These are phyloP conservation scores for Drosophila paranaensis DNA, from an alignment of 2,888 invertebrate genomes.

Conservation along the genomic window DNA sequence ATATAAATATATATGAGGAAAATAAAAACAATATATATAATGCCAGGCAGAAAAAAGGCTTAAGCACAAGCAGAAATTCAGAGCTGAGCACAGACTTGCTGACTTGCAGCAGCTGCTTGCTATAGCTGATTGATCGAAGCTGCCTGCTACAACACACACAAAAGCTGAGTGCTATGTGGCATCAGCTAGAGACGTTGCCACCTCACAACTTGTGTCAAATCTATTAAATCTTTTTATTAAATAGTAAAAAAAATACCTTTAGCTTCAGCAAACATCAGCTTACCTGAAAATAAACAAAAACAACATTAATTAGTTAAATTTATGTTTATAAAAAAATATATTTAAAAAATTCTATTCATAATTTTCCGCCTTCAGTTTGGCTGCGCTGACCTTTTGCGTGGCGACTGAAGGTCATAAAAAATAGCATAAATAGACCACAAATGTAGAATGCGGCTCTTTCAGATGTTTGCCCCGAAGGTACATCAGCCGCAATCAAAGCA, in stretches of 20 bases:
- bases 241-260: neutral
- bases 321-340: neutral
- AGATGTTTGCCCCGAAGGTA: slow-evolving; percentile 20
- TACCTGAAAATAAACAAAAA: slow-evolving; percentile 23
- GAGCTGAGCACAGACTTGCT: neutral
- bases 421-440: slow-evolving; percentile 27
- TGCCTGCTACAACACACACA: neutral
- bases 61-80: neutral
- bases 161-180: slow-evolving; percentile 1
- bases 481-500: slow-evolving; percentile 42
- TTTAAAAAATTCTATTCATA: neutral
- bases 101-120: neutral
- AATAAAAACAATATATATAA: neutral
- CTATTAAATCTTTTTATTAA: neutral
- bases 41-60: neutral
- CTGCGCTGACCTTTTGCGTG: neutral
- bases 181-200: neutral
- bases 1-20: neutral
- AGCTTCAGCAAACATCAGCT: neutral
- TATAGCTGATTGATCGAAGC: neutral
- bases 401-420: slow-evolving; percentile 7
- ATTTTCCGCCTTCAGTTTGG: neutral
- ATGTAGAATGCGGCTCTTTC: slow-evolving; percentile 14
- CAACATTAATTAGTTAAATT: neutral
- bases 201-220: neutral